These are phyloP conservation scores for Drosophila ercepeae DNA, from an alignment of 1,140 invertebrate species.

Conservation along the genomic window DNA sequence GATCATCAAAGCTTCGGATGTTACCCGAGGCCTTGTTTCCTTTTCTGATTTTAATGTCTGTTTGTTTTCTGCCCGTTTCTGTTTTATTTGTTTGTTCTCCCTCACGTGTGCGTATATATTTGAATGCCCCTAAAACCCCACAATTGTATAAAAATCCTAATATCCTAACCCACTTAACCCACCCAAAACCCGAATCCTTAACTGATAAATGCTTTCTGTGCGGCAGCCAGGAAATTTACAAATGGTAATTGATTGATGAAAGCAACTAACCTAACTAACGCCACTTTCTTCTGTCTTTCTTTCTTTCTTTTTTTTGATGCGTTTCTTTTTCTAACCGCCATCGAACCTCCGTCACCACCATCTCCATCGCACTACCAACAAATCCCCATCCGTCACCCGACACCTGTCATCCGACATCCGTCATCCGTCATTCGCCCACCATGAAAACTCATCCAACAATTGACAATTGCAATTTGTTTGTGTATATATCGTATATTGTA, in stretches of 20 bases:
- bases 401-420: conserved; percentile 3
- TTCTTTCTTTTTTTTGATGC: conserved; percentile 73
- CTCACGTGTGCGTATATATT: conserved; percentile 30
- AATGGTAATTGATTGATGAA: conserved; percentile 74
- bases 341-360: conserved; percentile 19
- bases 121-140: conserved; percentile 19
- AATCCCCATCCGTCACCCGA: neutral
- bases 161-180: neutral
- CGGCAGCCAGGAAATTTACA: conserved; percentile 80
- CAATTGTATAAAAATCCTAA: neutral
- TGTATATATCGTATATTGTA: conserved; percentile 20
- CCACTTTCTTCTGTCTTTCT: conserved; percentile 66
- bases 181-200: neutral
- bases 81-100: conserved; percentile 22
- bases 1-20: neutral
- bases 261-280: conserved; percentile 61
- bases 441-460: conserved; percentile 16
- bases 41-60: conserved; percentile 32
- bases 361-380: neutral
- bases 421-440: conserved; percentile 5
- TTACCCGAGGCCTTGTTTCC: conserved; percentile 3
- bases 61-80: conserved; percentile 39
- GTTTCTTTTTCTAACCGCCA: conserved; percentile 51
- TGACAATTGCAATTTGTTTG: conserved; percentile 35
- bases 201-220: conserved; percentile 29